Conservation (phyloP, 1,140 invertebrate genomes). For the Leptonema lineaticorne region DNA sequence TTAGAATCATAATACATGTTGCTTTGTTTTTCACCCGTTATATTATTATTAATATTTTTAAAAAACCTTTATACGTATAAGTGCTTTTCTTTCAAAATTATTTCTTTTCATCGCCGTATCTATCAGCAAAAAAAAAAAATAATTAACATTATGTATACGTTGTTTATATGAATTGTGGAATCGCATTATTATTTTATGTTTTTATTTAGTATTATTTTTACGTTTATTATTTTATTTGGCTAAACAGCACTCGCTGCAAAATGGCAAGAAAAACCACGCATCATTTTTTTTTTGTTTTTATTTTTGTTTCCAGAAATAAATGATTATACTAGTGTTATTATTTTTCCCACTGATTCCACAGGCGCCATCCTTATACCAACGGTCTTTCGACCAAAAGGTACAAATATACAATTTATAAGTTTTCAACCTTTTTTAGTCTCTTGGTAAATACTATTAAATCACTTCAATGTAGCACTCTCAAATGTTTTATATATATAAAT, state of each 20-base stretch:
- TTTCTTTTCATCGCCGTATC: too few species aligned
- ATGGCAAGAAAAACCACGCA: constrained; percentile 42
- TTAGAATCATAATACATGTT: too few species aligned
- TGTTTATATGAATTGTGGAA: constrained; percentile 36
- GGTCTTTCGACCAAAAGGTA: constrained; percentile 74
- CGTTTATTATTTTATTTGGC: constrained; percentile 27
- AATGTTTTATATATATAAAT: not conserved
- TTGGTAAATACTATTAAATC: too few species aligned
- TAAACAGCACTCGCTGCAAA: constrained; percentile 20
- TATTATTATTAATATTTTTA: constrained; percentile 11
- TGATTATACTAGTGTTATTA: constrained; percentile 71
- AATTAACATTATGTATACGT: not conserved
- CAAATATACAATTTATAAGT: constrained; percentile 38
- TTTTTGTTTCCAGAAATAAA: constrained; percentile 71
- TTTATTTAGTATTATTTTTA: constrained; percentile 9
- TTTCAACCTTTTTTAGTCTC: constrained; percentile 33
- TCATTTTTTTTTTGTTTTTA: constrained; percentile 50
- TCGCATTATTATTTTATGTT: constrained; percentile 26
- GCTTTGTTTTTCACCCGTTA: not conserved
- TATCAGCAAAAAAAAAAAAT: not conserved
- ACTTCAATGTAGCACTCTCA: constrained; percentile 20
- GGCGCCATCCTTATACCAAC: constrained; percentile 70
- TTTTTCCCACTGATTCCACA: constrained; percentile 76
- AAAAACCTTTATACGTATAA: not conserved
- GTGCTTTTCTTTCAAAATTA: too few species aligned